Evolutionary conservation across 1,140 invertebrate species (phyloP), one percentile per base, ranked within the genome.

Genomic region (Drosophila miranda): DNA sequence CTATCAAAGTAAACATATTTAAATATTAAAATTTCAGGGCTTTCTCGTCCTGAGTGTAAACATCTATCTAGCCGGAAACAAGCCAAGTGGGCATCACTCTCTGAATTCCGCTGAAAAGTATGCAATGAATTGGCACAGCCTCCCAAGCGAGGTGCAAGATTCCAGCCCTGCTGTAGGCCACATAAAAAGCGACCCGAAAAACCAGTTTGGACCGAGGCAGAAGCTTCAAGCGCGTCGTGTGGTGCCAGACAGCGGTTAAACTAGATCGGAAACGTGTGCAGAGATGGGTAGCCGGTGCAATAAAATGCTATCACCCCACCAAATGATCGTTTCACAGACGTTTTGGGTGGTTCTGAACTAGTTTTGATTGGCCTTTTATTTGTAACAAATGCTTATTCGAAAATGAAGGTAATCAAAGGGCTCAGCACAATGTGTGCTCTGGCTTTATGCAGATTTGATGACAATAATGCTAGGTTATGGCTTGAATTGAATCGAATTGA

Each of bases 351-450:
- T 70, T 49, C 53, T 57, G 55, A 55, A 48, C 57, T 48, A 57
- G 61, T 51, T 62, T 68, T 14, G 41, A 54, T 52, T 69, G 67
- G 63, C 73, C 66, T 78, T 52, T 59, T 49, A 60, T 64, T 56
- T 67, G 63, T 60, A 77, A 66, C 49, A 63, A 81, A 72, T 46
- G 28, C 48, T 63, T 82, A 81, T 83, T 82, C 78, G 74, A 81
- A 82, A 76, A 44, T 64, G 46, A 69, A 66, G 48, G 51, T 19
- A 51, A 60, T 75, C 42, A 73, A 69, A 81, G 53, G 61, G 56
- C 28, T 8, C 28, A 8, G 6, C 34, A 38, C 64, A 74, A 21
- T 44, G 13, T 28, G 2, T 0, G 26, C 19, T 30, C 0, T 5
- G 34, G 34, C 11, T 38, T 38, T 13, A 38, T 38, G 34, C 34